These are phyloP conservation scores for Phainopepla nitens DNA, from an alignment of 2,113 vertebrate genomes.

Conservation along the genomic window DNA sequence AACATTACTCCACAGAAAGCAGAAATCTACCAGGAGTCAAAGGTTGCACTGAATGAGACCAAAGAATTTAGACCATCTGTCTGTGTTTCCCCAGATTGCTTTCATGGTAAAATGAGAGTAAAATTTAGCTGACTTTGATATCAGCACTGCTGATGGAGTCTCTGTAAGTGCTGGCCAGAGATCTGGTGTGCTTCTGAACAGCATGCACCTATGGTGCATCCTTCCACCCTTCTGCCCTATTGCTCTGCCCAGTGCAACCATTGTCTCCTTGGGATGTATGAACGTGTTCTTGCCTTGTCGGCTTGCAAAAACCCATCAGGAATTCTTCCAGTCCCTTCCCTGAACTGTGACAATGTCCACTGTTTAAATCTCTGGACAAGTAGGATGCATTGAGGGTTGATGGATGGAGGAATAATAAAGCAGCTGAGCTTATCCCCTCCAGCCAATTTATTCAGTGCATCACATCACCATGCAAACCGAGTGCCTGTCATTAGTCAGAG, in stretches of 20 bases:
- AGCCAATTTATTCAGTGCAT: background rate
- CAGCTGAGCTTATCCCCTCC: background rate
- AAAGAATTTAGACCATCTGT: background rate
- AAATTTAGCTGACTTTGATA: background rate
- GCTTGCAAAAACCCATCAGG: background rate
- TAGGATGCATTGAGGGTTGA: background rate
- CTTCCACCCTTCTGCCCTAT: background rate
- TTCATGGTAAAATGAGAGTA: background rate
- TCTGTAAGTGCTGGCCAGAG: background rate
- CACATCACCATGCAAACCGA: background rate
- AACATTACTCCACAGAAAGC: background rate
- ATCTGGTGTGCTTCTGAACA: background rate
- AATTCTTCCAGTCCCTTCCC: background rate
- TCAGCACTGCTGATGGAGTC: background rate
- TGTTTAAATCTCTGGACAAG: background rate
- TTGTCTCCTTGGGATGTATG: background rate
- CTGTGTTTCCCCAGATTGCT: background rate
- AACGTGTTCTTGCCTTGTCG: background rate
- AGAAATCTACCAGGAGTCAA: background rate
- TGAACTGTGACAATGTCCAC: accelerated
- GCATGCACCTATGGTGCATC: background rate
- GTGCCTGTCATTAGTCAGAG: background rate
- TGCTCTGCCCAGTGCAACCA: background rate
- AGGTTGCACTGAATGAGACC: background rate
- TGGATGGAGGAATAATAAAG: background rate